Evolutionary conservation across 2,888 invertebrate species (phyloP).

Genomic region (Eudasyphora cyanicolor): DNA sequence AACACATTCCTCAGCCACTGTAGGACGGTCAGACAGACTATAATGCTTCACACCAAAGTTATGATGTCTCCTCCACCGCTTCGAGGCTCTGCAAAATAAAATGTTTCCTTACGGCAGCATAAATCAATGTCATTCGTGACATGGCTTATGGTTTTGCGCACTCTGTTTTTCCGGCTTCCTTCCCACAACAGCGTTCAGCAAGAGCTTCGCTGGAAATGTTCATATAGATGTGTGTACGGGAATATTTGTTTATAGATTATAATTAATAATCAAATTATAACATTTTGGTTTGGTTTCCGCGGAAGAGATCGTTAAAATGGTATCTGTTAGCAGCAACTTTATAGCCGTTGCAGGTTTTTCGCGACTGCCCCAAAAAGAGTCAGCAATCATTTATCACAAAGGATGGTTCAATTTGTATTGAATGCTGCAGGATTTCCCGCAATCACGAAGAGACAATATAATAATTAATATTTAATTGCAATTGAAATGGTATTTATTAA

Average conservation of each 20-base stretch:
- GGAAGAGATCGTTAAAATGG: not conserved
- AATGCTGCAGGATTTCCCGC: not conserved
- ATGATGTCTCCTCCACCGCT: not conserved
- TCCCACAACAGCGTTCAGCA: not conserved
- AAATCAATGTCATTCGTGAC: slow-evolving; percentile 57
- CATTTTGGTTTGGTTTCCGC: not conserved
- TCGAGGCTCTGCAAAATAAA: not conserved
- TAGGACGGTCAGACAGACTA: not conserved
- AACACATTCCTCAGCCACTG: not conserved
- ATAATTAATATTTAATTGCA: slow-evolving; percentile 14
- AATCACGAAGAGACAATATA: not conserved
- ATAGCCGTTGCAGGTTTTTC: not conserved
- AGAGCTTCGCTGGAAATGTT: not conserved
- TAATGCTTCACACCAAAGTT: not conserved
- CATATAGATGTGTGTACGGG: too few relatives aligned
- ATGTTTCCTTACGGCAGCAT: slow-evolving; percentile 27
- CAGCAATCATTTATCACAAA: slow-evolving; percentile 4
- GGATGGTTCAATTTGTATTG: not conserved
- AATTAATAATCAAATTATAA: slow-evolving; percentile 51
- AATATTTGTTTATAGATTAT: slow-evolving; percentile 38
- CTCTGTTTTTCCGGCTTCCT: not conserved
- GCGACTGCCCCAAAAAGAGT: not conserved
- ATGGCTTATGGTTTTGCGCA: slow-evolving; percentile 3
- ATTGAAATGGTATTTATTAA: slow-evolving; percentile 17
- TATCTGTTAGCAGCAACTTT: not conserved